A percentile compares a stretch with the other conserved stretches of the same genome.
Conservation (phyloP, 2,888 invertebrate species). For the Conops quadrifasciatus region DNA sequence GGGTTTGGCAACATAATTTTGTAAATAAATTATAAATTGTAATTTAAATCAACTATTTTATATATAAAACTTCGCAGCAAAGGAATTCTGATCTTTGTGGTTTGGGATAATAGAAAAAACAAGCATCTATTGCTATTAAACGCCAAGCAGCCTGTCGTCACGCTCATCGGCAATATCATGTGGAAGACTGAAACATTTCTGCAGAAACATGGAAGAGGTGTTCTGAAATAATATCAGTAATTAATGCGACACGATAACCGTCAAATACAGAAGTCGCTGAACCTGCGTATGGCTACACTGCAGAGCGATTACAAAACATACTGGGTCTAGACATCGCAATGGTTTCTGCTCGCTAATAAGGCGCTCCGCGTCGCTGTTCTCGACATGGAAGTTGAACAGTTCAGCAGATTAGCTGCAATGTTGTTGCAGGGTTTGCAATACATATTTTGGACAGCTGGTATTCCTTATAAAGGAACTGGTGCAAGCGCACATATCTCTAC, state of each 20-base stretch:
- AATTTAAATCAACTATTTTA: no score
- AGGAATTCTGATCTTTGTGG: no score
- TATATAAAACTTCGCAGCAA: no score
- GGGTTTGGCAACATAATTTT: no score
- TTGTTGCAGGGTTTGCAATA: constrained; percentile 71
- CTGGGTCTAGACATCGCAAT: no score
- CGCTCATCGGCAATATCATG: constrained; percentile 79
- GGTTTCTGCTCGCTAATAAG: constrained; percentile 73
- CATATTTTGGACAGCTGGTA: constrained; percentile 73
- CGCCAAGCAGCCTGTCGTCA: constrained; percentile 81
- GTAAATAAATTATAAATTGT: no score
- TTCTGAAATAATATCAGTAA: constrained; percentile 66
- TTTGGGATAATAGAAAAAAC: no score
- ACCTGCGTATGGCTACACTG: constrained; percentile 69
- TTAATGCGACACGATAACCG: constrained; percentile 60
- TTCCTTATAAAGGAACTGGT: no score
- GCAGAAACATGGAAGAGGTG: constrained; percentile 70
- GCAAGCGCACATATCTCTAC: no score
- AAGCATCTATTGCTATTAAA: constrained; percentile 79
- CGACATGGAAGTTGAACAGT: constrained; percentile 68
- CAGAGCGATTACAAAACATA: constrained; percentile 70
- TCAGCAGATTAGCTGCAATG: constrained; percentile 65
- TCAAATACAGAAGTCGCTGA: constrained; percentile 70
- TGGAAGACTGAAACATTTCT: constrained; percentile 90
- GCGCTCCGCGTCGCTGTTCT: constrained; percentile 65